These are phyloP conservation scores for Bathybates hornii DNA, from an alignment of 2,113 vertebrate genomes.

Conservation along the genomic window DNA sequence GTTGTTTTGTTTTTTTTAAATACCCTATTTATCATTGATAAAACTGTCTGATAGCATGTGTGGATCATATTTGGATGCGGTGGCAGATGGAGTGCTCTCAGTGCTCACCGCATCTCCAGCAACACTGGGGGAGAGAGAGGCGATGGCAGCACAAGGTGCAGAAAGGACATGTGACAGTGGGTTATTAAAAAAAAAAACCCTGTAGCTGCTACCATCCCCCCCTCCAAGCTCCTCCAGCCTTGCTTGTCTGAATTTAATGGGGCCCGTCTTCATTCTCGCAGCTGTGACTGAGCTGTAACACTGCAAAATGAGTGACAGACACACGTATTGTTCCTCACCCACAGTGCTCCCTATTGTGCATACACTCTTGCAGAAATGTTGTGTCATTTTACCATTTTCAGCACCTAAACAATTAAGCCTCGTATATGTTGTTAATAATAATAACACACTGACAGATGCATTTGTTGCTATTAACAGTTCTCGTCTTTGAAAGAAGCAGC, in stretches of 20 bases:
- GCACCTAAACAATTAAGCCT: not conserved
- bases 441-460: not conserved
- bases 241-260: conserved; percentile 39
- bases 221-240: not conserved
- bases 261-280: conserved; percentile 30
- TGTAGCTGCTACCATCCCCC: conserved; percentile 9
- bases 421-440: not conserved
- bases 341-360: not conserved
- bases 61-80: not conserved
- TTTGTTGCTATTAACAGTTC: not conserved
- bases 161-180: conserved; percentile 38
- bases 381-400: not conserved
- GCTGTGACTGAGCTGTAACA: conserved; percentile 22
- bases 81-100: not conserved
- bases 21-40: not conserved
- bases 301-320: conserved; percentile 19
- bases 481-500: not conserved
- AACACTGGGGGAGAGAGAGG: conserved; percentile 2
- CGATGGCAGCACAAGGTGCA: conserved; percentile 16
- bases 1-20: not conserved
- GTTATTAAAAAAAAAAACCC: not conserved
- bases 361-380: not conserved
- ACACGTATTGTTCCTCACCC: not conserved
- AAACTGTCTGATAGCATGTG: not conserved
- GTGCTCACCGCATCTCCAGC: not conserved